Evolutionary conservation across 2,797 vertebrate species (phyloP).

Genomic region (Sebastiscus albofasciatus): DNA sequence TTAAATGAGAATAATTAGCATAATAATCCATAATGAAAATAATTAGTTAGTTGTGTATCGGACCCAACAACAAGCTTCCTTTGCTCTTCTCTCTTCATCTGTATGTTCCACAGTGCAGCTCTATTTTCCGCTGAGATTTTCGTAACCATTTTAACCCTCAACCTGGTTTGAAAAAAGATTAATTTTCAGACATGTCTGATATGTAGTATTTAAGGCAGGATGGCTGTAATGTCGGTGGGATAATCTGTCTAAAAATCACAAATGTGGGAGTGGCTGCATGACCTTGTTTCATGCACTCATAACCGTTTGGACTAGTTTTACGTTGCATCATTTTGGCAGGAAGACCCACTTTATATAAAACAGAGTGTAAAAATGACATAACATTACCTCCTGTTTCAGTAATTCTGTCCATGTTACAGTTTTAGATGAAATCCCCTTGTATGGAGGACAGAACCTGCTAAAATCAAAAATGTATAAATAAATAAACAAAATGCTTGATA

Average conservation of each 20-base stretch:
- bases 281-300: conserved; percentile 21
- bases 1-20: not conserved
- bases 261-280: conserved; percentile 16
- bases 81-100: not conserved
- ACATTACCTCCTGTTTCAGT: not conserved
- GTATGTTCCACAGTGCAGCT: not conserved
- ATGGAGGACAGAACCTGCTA: too few relatives aligned
- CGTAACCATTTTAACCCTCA: not conserved
- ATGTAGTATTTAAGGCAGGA: not conserved
- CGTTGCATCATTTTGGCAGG: not conserved
- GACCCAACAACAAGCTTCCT: not conserved
- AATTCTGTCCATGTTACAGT: not conserved
- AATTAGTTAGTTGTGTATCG: not conserved
- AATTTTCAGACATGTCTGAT: conserved; percentile 29
- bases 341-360: not conserved
- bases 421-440: not conserved
- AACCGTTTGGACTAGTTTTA: conserved; percentile 4
- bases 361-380: not conserved
- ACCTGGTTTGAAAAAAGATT: conserved; percentile 47
- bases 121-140: not conserved
- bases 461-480: not conserved
- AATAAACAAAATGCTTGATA: not conserved
- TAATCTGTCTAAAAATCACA: conserved; percentile 45
- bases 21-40: not conserved
- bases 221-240: conserved; percentile 9